phyloP scores from a whole-genome alignment of 2,888 invertebrate species.

The Drosophila neotestacea region DNA sequence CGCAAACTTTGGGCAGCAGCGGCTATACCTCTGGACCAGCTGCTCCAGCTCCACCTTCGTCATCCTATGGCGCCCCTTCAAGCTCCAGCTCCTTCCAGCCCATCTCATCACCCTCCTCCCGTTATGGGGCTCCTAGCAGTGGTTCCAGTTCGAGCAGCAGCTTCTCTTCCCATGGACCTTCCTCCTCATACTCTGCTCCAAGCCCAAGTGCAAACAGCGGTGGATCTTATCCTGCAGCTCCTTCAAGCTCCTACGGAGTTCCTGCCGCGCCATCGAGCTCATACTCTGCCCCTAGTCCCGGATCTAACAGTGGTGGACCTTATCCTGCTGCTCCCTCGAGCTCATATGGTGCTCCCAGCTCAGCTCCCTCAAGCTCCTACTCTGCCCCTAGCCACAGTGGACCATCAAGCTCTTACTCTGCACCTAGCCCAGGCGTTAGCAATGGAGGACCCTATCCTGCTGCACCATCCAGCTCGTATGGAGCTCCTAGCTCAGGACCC shows the following conservation, averaged over 20 bases:
- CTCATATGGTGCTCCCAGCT: constrained; percentile 85
- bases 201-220: constrained; percentile 53
- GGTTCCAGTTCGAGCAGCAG: constrained; percentile 20
- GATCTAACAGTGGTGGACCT: constrained; percentile 27
- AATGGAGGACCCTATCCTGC: constrained; percentile 86
- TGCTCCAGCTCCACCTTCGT: constrained; percentile 83
- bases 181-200: constrained; percentile 82
- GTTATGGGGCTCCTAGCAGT: constrained; percentile 68
- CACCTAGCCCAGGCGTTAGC: constrained; percentile 67
- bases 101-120: constrained; percentile 49
- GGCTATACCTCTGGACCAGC: constrained; percentile 81
- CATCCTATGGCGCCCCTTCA: constrained; percentile 85
- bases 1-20: constrained; percentile 61
- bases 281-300: constrained; percentile 43
- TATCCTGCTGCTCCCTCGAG: constrained; percentile 83
- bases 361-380: constrained; percentile 53
- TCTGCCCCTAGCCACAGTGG: constrained; percentile 56
- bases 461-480: constrained; percentile 65
- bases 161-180: constrained; percentile 29
- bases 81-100: constrained; percentile 53
- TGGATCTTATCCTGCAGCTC: constrained; percentile 55
- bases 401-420: constrained; percentile 59
- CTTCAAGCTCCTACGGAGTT: constrained; percentile 78
- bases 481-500: constrained; percentile 44
- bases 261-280: constrained; percentile 59